phyloP scores from a whole-genome alignment of 2,888 invertebrate genomes.

The Ophioninae sp. region DNA sequence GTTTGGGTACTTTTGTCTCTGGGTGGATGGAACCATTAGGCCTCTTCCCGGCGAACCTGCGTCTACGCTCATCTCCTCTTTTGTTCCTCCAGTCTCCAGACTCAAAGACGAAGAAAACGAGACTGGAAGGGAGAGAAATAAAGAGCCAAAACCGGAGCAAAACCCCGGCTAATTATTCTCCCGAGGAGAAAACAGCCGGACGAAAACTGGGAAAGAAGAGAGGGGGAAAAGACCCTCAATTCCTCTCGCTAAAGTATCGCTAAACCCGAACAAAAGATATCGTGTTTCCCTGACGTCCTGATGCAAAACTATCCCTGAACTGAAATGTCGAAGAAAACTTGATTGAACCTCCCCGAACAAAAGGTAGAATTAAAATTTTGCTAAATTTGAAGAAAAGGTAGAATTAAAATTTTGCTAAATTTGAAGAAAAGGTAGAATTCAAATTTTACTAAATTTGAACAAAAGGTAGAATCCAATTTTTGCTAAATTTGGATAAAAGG shows the following conservation, averaged over 20 bases:
- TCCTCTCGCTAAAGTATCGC: not conserved
- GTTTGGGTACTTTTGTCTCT: slow-evolving; percentile 26
- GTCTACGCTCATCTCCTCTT: slow-evolving; percentile 23
- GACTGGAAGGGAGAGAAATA: slow-evolving; percentile 23
- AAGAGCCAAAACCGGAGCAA: slow-evolving; percentile 59
- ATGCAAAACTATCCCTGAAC: slow-evolving; percentile 30
- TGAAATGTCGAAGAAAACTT: slow-evolving; percentile 29
- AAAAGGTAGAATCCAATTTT: too few species aligned
- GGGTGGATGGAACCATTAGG: slow-evolving; percentile 50
- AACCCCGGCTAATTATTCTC: slow-evolving; percentile 77
- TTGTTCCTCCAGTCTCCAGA: slow-evolving; percentile 32
- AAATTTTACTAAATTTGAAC: too few species aligned
- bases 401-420: too few species aligned
- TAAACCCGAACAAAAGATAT: slow-evolving; percentile 21
- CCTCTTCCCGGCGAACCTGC: slow-evolving; percentile 4
- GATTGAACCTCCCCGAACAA: slow-evolving; percentile 47
- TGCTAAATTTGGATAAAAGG: too few species aligned
- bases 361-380: too few species aligned
- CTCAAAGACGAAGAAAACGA: slow-evolving; percentile 29
- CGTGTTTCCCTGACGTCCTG: slow-evolving; percentile 41
- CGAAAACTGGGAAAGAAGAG: slow-evolving; percentile 58
- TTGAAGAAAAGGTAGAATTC: too few species aligned
- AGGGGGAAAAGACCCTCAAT: too few species aligned
- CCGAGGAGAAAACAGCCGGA: slow-evolving; percentile 63
- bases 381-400: too few species aligned